Evolutionary conservation across 1,140 invertebrate species (phyloP), one percentile per base, ranked within the genome.

Genomic region (Tetragonula clypearis): DNA sequence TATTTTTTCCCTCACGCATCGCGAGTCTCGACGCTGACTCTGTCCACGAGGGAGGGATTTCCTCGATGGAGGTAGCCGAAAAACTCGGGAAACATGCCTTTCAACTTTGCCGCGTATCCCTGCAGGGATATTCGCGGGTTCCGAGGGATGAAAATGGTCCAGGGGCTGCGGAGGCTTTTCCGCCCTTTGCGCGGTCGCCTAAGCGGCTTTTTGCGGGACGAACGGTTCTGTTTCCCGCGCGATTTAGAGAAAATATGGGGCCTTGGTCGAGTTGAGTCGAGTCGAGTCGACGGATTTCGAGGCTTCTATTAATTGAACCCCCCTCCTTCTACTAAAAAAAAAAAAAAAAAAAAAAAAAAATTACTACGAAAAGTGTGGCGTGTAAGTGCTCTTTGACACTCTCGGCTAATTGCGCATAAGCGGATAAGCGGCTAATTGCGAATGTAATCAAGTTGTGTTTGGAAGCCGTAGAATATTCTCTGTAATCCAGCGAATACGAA

Each of bases 31-130:
- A 0, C 74, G 26, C 3, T 41, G 74, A 76, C 30, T 56, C 56
- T 4, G 14, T 35, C 21, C 75, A 62, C 75, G 21, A 26, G 35
- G 62, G 26, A 55, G 60, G 77, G 77, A 79, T 79, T 56, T 68
- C 26, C 77, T 56, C 65, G 77, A 68, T 56, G 65, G 62, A 79
- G 77, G 55, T 26, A 26, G 41, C 5, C 75, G 75, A 79, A 69
- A 79, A 79, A 53, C 66, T 41, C 6, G 35, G 11, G 35, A 84
- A 84, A 84, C 82, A 84, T 55, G 82, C 56, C 75, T 84, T 84
- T 84, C 75, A 71, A 84, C 82, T 84, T 85, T 80, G 58, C 58
- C 77, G 68, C 74, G 79, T 74, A 85, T 85, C 78, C 78, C 60
- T 49, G 68, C 69, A 55, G 77, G 77, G 58, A 82, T 69, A 82